These are phyloP conservation scores for Dermolepida albohirtum DNA, from an alignment of 2,888 invertebrate species.

Conservation along the genomic window DNA sequence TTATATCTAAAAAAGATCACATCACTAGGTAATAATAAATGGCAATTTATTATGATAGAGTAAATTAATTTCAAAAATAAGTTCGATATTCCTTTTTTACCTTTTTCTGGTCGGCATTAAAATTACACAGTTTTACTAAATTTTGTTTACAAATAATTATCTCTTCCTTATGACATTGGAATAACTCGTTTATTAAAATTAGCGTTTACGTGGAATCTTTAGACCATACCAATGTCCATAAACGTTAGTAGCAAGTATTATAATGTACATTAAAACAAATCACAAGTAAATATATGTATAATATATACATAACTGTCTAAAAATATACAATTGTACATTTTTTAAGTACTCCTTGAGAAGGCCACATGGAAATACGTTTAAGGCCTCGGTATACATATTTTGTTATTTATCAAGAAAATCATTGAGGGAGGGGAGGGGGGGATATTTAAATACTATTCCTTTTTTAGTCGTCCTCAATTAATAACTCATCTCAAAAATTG, in stretches of 20 bases:
- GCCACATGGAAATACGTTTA: conserved; percentile 10
- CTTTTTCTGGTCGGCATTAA: too few species aligned
- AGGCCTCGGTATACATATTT: conserved; percentile 23
- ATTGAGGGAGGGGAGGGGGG: not conserved
- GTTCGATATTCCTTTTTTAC: too few species aligned
- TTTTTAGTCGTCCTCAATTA: conserved; percentile 2
- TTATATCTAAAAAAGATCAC: conserved; percentile 58
- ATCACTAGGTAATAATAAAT: conserved; percentile 59
- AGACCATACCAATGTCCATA: not conserved
- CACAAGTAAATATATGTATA: conserved; percentile 35
- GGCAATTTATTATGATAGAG: conserved; percentile 53
- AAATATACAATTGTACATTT: conserved; percentile 43
- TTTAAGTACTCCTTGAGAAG: conserved; percentile 36
- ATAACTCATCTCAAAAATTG: conserved; percentile 12
- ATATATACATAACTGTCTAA: conserved; percentile 23
- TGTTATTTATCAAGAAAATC: conserved; percentile 13
- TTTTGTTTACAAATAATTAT: too few species aligned
- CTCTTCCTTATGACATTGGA: too few species aligned
- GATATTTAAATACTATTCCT: too few species aligned
- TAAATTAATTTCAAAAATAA: too few species aligned
- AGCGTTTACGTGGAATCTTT: too few species aligned
- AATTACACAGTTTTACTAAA: too few species aligned
- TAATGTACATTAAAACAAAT: conserved; percentile 40
- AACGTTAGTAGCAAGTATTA: conserved; percentile 10
- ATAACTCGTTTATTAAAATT: too few species aligned